A percentile compares a stretch with the other conserved stretches of the same genome.
Evolutionary conservation across 2,888 invertebrate species (phyloP).

Genomic region (Sussaba pulchella): DNA sequence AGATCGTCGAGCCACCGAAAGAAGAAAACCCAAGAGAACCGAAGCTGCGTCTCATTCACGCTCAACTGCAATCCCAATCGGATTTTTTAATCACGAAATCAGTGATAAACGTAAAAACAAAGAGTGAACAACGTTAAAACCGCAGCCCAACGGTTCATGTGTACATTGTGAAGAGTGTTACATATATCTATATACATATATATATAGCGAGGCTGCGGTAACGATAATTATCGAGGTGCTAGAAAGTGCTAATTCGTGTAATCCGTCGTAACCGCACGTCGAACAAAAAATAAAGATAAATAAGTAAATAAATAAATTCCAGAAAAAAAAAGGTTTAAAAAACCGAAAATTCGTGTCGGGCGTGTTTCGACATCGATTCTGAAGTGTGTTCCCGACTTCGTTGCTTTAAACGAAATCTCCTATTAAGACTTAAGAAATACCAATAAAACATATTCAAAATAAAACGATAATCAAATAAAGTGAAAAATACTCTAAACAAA

Average conservation of each 20-base stretch:
- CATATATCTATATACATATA: conserved; percentile 1
- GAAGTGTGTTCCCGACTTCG: too few relatives aligned
- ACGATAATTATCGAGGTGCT: conserved; percentile 48
- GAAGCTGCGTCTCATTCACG: not conserved
- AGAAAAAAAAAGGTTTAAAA: not conserved
- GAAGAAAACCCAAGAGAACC: not conserved
- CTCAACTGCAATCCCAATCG: not conserved
- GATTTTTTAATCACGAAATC: conserved; percentile 5
- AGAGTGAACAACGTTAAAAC: conserved; percentile 1
- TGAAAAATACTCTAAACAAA: not conserved
- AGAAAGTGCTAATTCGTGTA: conserved; percentile 43
- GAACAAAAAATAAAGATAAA: not conserved
- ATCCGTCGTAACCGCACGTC: conserved; percentile 19
- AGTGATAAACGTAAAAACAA: conserved; percentile 13
- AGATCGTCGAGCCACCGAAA: conserved; percentile 13
- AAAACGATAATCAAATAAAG: not conserved
- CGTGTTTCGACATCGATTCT: too few relatives aligned
- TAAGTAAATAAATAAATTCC: conserved; percentile 23
- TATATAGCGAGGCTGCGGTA: conserved; percentile 16
- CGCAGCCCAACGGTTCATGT: conserved; percentile 2
- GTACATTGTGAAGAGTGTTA: conserved; percentile 22
- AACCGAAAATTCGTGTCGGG: too few relatives aligned
- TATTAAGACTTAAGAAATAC: too few relatives aligned
- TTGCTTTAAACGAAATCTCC: too few relatives aligned
- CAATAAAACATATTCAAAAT: not conserved